Percentiles rank a stretch among this genome's conserved stretches.
Evolutionary conservation across 2,113 vertebrate genomes (phyloP).

Genomic region (Gymnorhina tibicen): DNA sequence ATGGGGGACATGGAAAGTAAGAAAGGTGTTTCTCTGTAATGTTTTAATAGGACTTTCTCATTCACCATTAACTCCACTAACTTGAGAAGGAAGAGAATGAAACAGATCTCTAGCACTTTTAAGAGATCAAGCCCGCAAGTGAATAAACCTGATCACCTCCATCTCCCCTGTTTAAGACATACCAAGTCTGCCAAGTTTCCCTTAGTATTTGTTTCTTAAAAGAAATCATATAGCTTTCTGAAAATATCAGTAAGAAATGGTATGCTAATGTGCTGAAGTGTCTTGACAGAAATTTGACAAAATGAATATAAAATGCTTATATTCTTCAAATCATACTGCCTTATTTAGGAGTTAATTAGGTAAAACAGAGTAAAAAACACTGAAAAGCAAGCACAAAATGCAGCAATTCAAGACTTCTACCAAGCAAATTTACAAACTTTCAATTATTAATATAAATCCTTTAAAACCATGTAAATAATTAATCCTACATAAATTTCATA

Average conservation of each 20-base stretch:
- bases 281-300: background rate
- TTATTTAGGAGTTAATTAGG: constrained; percentile 37
- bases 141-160: background rate
- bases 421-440: background rate
- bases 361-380: background rate
- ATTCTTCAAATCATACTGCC: background rate
- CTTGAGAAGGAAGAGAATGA: background rate
- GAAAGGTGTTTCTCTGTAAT: background rate
- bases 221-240: background rate
- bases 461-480: background rate
- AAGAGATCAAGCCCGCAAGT: background rate
- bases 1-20: background rate
- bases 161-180: background rate
- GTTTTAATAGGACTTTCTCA: background rate
- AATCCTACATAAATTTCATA: background rate
- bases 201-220: background rate
- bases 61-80: background rate
- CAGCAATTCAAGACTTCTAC: background rate
- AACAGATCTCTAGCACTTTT: background rate
- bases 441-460: background rate
- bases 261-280: constrained; percentile 7
- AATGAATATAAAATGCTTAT: constrained; percentile 31
- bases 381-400: background rate
- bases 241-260: background rate
- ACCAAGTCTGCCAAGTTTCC: background rate